phyloP scores from a whole-genome alignment of 1,140 invertebrate species.

The Aleiodes sp. region DNA sequence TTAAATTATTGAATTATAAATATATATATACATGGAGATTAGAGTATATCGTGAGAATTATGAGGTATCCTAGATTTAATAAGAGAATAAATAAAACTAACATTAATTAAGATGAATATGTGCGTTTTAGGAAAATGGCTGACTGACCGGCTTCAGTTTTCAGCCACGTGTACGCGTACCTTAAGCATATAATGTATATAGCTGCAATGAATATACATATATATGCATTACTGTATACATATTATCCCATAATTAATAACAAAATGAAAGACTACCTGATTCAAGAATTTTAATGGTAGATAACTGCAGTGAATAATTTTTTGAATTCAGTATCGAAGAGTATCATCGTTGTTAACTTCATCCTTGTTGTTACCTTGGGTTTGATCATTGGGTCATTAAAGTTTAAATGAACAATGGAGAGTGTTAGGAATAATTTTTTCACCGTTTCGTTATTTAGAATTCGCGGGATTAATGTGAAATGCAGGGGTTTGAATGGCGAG shows the following conservation, averaged over 20 bases:
- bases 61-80: constrained; percentile 35
- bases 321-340: background rate
- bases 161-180: constrained; percentile 19
- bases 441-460: background rate
- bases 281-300: background rate
- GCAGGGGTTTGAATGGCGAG: too few relatives aligned
- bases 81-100: background rate
- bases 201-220: constrained; percentile 30
- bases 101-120: constrained; percentile 23
- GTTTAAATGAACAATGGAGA: background rate
- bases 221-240: constrained; percentile 32
- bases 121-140: constrained; percentile 4
- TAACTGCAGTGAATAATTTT: background rate
- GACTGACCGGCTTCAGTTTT: constrained; percentile 18
- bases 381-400: constrained; percentile 9
- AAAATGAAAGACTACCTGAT: constrained; percentile 23
- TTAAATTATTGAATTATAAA: constrained; percentile 18
- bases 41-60: constrained; percentile 30
- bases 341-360: constrained; percentile 25
- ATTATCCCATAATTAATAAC: constrained; percentile 37
- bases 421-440: background rate
- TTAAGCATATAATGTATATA: constrained; percentile 18
- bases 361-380: constrained; percentile 18
- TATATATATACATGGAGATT: constrained; percentile 28
- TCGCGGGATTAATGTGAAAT: background rate